phyloP scores from a whole-genome alignment of 2,888 invertebrate genomes.

The Chaetogeoica ovagalla region DNA sequence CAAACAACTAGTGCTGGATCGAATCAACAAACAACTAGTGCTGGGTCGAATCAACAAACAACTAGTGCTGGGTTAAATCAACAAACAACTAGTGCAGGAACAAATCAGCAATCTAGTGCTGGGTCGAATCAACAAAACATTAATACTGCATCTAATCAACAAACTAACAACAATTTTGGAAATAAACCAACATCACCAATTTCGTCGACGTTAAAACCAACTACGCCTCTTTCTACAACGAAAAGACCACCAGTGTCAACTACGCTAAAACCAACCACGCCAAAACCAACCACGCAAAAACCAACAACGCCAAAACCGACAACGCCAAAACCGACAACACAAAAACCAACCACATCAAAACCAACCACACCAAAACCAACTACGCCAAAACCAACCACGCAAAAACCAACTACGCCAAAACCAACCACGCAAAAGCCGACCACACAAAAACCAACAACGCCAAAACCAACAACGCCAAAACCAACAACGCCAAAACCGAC shows the following conservation, averaged over 20 bases:
- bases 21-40: constrained; percentile 44
- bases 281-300: constrained; percentile 14
- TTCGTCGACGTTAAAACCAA: constrained; percentile 54
- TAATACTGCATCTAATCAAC: constrained; percentile 40
- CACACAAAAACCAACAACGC: constrained; percentile 2
- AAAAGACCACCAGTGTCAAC: constrained; percentile 52
- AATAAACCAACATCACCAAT: constrained; percentile 46
- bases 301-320: constrained; percentile 19
- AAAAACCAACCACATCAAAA: constrained; percentile 8
- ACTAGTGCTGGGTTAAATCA: constrained; percentile 51
- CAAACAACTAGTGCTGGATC: constrained; percentile 48
- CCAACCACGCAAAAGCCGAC: constrained; percentile 1
- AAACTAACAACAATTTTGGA: constrained; percentile 31
- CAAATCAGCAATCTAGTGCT: constrained; percentile 36
- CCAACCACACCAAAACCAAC: constrained; percentile 40
- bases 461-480: constrained; percentile 1
- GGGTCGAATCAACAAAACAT: constrained; percentile 52
- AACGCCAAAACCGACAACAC: background rate
- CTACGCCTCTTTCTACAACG: constrained; percentile 50
- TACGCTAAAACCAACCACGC: constrained; percentile 36
- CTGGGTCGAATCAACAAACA: constrained; percentile 54
- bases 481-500: constrained; percentile 33
- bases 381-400: constrained; percentile 52
- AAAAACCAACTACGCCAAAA: constrained; percentile 22
- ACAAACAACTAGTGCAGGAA: constrained; percentile 41